Evolutionary conservation across 2,113 vertebrate species (phyloP).

Genomic region (Seriola dumerili): DNA sequence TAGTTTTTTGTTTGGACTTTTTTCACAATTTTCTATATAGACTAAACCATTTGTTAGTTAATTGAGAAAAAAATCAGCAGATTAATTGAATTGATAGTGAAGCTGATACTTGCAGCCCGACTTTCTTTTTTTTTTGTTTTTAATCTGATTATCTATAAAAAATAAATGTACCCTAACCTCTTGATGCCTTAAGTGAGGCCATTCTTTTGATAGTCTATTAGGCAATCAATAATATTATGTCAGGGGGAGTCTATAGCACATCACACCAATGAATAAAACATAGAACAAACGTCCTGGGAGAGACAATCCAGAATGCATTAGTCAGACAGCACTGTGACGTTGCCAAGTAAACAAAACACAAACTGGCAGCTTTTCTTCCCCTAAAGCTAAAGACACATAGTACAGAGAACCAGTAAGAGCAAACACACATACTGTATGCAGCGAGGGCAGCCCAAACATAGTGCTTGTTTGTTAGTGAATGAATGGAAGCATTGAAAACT

Average conservation of each 20-base stretch:
- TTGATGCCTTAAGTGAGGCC: slow-evolving; percentile 47
- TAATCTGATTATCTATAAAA: slow-evolving; percentile 46
- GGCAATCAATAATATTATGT: slow-evolving; percentile 77
- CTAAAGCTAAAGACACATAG: slow-evolving; percentile 75
- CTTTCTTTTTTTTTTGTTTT: background rate
- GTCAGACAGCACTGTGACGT: slow-evolving; percentile 73
- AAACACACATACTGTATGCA: slow-evolving; percentile 65
- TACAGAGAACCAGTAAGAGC: slow-evolving; percentile 67
- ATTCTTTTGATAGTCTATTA: slow-evolving; percentile 76
- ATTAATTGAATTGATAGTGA: slow-evolving; percentile 24
- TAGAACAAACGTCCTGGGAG: slow-evolving; percentile 75
- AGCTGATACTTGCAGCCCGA: slow-evolving; percentile 11
- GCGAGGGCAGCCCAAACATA: slow-evolving; percentile 74
- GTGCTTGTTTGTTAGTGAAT: slow-evolving; percentile 79
- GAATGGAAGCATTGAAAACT: slow-evolving; percentile 80
- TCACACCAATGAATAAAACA: slow-evolving; percentile 78
- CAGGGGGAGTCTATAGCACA: slow-evolving; percentile 74
- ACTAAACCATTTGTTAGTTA: slow-evolving; percentile 7
- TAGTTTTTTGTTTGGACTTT: background rate
- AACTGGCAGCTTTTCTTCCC: slow-evolving; percentile 67
- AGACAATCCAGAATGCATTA: slow-evolving; percentile 78
- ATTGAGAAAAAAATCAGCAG: background rate
- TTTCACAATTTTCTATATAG: background rate
- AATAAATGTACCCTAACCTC: slow-evolving; percentile 38
- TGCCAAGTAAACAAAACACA: slow-evolving; percentile 81